These are phyloP conservation scores for Agrochola circellaris DNA, from an alignment of 2,888 invertebrate genomes.

Conservation along the genomic window DNA sequence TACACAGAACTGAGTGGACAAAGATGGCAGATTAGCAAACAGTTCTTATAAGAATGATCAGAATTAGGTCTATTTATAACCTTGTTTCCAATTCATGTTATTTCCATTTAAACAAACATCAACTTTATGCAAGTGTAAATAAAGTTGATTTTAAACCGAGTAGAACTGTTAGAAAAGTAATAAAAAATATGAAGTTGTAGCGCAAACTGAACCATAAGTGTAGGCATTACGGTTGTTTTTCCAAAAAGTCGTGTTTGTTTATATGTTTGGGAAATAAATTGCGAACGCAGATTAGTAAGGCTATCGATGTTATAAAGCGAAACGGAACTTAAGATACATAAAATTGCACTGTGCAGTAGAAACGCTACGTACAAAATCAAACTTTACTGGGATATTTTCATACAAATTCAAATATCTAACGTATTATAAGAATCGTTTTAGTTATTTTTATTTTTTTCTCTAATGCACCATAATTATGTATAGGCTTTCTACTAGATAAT, in stretches of 20 bases:
- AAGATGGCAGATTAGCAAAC: slow-evolving; percentile 31
- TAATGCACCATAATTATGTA: slow-evolving; percentile 81
- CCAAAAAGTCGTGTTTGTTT: too few relatives aligned
- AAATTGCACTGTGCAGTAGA: slow-evolving; percentile 62
- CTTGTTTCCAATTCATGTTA: too few relatives aligned
- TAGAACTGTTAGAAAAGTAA: too few relatives aligned
- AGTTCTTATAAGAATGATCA: slow-evolving; percentile 30
- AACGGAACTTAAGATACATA: slow-evolving; percentile 27
- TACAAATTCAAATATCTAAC: slow-evolving; percentile 67
- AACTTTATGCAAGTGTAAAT: too few relatives aligned
- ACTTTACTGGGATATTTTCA: slow-evolving; percentile 69
- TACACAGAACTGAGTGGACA: slow-evolving; percentile 27
- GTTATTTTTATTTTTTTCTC: slow-evolving; percentile 70
- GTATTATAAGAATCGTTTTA: slow-evolving; percentile 61
- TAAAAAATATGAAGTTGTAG: too few relatives aligned
- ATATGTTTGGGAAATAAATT: too few relatives aligned
- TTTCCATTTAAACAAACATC: too few relatives aligned
- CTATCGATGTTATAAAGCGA: too few relatives aligned
- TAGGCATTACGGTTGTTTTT: too few relatives aligned
- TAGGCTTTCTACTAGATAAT: slow-evolving; percentile 80
- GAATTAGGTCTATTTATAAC: not conserved
- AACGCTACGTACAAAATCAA: slow-evolving; percentile 64
- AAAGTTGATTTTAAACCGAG: too few relatives aligned
- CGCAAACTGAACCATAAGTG: too few relatives aligned
- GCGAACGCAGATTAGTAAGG: too few relatives aligned